phyloP scores from a whole-genome alignment of 1,140 invertebrate species.

The Portunus trituberculatus region DNA sequence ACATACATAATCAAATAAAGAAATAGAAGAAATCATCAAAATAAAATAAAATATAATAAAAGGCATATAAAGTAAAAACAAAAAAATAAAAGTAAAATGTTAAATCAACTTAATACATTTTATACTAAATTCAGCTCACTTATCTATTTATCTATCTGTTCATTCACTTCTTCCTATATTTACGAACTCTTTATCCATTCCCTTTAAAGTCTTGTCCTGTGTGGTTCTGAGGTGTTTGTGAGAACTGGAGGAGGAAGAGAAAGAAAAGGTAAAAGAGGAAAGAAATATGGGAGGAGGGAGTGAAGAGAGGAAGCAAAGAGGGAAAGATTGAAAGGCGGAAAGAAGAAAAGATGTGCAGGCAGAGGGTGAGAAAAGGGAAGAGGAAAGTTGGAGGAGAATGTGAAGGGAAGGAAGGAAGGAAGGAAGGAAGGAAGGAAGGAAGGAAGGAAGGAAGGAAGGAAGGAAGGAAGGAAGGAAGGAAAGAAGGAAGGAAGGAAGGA shows the following conservation, averaged over 20 bases:
- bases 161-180: background rate
- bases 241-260: background rate
- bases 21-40: background rate
- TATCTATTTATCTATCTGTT: background rate
- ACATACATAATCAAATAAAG: background rate
- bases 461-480: background rate
- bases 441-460: background rate
- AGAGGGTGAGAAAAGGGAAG: background rate
- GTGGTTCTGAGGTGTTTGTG: no score
- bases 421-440: background rate
- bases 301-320: conserved; percentile 22
- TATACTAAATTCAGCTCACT: background rate
- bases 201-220: background rate
- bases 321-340: background rate
- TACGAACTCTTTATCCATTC: background rate
- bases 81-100: background rate
- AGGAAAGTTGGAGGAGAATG: background rate
- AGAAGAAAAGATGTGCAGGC: background rate
- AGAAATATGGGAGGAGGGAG: background rate
- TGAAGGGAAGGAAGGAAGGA: background rate
- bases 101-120: background rate
- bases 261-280: background rate
- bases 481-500: background rate
- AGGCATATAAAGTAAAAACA: no score
- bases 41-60: background rate